Evolutionary conservation across 37 sponge, comb jelly and placozoan species (phyloP).

Genomic region (Hexactinellida sp.): DNA sequence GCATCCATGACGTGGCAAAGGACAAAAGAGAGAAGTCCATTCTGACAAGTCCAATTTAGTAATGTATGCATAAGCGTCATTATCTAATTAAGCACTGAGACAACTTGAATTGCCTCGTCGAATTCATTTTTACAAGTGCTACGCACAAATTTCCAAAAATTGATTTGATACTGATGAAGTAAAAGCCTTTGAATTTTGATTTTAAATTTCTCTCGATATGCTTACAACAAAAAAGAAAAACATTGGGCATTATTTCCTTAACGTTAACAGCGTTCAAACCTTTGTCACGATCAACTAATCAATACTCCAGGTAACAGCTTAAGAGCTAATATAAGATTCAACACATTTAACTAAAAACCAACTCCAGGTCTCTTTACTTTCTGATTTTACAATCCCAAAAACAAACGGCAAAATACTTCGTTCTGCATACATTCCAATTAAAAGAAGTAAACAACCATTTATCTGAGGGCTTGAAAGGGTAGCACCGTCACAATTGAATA

Average conservation of each 20-base stretch:
- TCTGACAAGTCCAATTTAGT: background rate
- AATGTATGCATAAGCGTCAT: background rate
- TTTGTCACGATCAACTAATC: background rate
- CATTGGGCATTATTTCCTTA: background rate
- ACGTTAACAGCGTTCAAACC: background rate
- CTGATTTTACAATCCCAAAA: background rate
- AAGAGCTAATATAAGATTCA: background rate
- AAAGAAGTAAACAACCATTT: background rate
- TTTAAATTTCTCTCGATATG: background rate
- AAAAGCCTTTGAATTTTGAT: background rate
- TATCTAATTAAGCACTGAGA: background rate
- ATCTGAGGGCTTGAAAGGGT: background rate
- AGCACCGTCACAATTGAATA: background rate
- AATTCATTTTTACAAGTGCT: background rate
- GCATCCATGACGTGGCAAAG: background rate
- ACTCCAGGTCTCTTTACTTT: background rate
- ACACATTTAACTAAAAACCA: background rate
- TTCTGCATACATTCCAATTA: background rate
- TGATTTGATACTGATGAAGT: no score
- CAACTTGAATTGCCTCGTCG: background rate
- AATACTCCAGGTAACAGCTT: background rate
- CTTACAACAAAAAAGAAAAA: background rate
- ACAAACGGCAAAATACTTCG: background rate
- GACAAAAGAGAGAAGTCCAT: background rate
- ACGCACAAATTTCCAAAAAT: background rate